These are phyloP conservation scores for Hystrix cristata DNA, from an alignment of 2,113 vertebrate genomes.

Conservation along the genomic window DNA sequence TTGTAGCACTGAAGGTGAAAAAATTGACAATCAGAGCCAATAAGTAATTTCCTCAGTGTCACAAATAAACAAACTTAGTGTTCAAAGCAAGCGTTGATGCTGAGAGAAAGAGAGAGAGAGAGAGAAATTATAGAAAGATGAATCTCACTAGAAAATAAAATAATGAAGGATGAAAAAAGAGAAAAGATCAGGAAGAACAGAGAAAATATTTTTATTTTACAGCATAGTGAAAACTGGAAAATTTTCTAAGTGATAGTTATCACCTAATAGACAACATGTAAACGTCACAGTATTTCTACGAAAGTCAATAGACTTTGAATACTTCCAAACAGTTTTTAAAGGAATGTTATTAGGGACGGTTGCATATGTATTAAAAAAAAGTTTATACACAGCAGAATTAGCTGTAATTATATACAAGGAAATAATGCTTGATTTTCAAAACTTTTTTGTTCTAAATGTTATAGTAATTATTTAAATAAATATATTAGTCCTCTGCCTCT, in stretches of 20 bases:
- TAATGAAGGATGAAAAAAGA: background rate
- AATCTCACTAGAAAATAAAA: background rate
- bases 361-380: background rate
- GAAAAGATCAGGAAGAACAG: background rate
- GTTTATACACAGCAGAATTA: accelerated
- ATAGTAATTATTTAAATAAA: accelerated
- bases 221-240: background rate
- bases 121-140: background rate
- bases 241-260: background rate
- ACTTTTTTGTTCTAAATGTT: accelerated
- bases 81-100: background rate
- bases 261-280: background rate
- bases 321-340: conserved; percentile 15
- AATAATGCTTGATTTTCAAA: accelerated
- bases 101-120: background rate
- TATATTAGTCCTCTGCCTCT: background rate
- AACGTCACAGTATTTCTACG: background rate
- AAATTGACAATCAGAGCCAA: background rate
- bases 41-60: background rate
- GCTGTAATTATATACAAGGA: accelerated
- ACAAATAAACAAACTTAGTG: background rate
- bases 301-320: background rate
- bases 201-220: background rate
- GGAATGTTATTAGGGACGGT: background rate
- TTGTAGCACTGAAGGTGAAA: background rate